A percentile compares a stretch with the other conserved stretches of the same genome.
Evolutionary conservation across 2,113 vertebrate species (phyloP).

Genomic region (Columbina picui): DNA sequence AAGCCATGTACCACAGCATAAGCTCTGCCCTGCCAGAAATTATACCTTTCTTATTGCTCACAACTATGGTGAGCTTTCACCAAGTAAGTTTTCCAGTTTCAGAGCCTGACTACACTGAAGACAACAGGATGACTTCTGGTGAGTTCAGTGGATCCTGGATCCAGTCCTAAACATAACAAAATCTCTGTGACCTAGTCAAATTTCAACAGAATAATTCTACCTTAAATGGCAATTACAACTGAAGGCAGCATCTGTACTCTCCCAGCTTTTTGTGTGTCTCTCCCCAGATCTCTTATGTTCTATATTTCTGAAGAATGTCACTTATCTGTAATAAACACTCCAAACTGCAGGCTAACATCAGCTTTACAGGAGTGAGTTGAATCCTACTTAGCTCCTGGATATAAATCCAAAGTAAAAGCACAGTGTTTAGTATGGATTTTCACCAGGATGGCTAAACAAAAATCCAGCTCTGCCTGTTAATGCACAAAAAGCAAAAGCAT

Average conservation of each 20-base stretch:
- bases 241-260: background rate
- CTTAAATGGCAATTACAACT: background rate
- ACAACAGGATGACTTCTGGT: background rate
- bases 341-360: background rate
- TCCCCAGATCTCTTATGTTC: background rate
- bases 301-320: background rate
- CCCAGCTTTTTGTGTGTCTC: background rate
- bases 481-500: background rate
- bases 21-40: background rate
- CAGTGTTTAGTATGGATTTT: background rate
- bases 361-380: background rate
- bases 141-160: background rate
- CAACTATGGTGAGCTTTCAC: background rate
- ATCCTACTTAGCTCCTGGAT: background rate
- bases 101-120: background rate
- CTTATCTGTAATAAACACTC: background rate
- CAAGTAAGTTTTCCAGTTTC: background rate
- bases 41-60: accelerated
- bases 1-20: background rate
- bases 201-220: background rate
- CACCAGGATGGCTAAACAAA: background rate
- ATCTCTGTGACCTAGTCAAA: background rate
- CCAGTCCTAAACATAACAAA: background rate
- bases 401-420: conserved; percentile 18
- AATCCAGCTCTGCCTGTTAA: background rate